Evolutionary conservation across 2,888 invertebrate genomes (phyloP), one percentile per base, ranked within the genome.

Genomic region (Harpalus rufipes): DNA sequence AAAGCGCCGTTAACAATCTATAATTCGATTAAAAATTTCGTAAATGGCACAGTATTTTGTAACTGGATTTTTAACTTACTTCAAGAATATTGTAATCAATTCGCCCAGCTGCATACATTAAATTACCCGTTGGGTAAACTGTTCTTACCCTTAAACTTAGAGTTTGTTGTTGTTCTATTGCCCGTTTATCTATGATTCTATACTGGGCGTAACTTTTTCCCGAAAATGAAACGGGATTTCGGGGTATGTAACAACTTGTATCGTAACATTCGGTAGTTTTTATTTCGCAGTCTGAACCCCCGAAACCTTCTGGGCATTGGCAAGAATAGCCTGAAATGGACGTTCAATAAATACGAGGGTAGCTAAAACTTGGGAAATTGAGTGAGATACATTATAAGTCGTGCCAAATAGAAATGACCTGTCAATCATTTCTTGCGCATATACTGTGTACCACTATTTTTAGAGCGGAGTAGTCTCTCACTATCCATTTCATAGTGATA

Each of bases 1-100:
- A 98, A 94, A 76, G 94, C 94, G 0, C 98, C 98, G 90, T 97
- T 96, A 16, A 94, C 94, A 82, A 96, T 93, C 93, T 94, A 88
- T 0, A 44, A 32, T 90, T 8, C 8, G 18, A 1, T 1, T 21
- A 21, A 21, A 21, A 21, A 21, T 21, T 3, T 21, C 21, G 21
- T 1, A 21, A 21, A 21, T 1, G 21, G 21, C 1, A 21, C 21
- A 21, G 21, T 3, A 1, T 21, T 21, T 21, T 21, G 21, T 1
- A 21, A 21, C 10, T 56, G 56, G 12, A 12, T n/a, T 56, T 56
- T 8, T 25, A 3, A 25, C 88, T 88, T 88, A 95, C 94, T 93
- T 98, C 98, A 84, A 99, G 92, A 87, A 96, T 94, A 88, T 97
- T 97, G 91, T 96, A 97, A 90, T 99, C 98, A 68, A 97, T 94